Evolutionary conservation across 2,888 invertebrate genomes (phyloP).

Genomic region (Anorthoa munda): DNA sequence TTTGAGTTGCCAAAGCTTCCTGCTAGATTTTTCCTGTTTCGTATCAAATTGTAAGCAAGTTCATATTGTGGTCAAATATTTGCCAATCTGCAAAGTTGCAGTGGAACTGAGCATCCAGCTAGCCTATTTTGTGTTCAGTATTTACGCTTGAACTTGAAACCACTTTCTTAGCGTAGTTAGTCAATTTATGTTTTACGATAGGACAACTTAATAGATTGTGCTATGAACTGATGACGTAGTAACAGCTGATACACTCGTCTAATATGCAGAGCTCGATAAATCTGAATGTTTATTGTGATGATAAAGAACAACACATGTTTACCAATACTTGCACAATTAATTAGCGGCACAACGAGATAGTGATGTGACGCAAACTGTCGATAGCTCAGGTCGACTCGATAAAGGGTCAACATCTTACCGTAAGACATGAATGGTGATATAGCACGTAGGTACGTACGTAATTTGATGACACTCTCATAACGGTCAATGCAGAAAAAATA

Average conservation of each 20-base stretch:
- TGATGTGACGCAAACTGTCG: constrained; percentile 60
- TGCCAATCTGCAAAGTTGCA: no score
- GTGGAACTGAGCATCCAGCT: no score
- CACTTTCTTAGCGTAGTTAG: neutral
- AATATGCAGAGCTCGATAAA: constrained; percentile 33
- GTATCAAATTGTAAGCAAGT: neutral
- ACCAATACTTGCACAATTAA: constrained; percentile 58
- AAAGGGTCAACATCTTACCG: constrained; percentile 57
- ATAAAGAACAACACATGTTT: constrained; percentile 60
- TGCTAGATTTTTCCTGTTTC: neutral
- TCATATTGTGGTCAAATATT: neutral
- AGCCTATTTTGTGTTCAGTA: no score
- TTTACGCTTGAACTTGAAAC: neutral
- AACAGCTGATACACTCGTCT: constrained; percentile 43
- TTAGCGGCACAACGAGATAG: constrained; percentile 53
- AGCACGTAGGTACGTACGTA: neutral
- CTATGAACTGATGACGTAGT: constrained; percentile 35
- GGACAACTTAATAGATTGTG: constrained; percentile 1
- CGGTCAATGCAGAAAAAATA: neutral
- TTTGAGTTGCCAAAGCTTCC: no score
- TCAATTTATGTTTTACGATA: neutral
- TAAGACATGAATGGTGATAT: constrained; percentile 50
- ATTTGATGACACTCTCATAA: neutral
- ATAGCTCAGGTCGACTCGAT: constrained; percentile 52
- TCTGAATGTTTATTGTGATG: constrained; percentile 48